Base-by-base conservation (phyloP, 2,797 vertebrate genomes). In the Pangasius larnaudii region DNA sequence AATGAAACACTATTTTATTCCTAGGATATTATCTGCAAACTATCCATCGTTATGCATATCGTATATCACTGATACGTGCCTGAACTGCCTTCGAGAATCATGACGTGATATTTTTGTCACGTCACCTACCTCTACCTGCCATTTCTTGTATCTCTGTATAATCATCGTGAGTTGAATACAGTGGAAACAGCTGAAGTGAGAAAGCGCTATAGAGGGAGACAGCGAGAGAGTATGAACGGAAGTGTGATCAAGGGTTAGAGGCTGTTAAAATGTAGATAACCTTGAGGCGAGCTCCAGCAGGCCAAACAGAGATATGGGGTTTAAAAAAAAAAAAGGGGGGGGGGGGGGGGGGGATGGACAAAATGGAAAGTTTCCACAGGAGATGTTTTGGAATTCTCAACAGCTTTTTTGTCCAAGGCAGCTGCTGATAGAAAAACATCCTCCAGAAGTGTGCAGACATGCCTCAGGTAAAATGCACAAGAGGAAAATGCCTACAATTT, bases 211-310 rank as follows among this genome's bases (percentile, higher is more conserved):
- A 22, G 59, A 42, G 18, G 7, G 84, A 72, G 85, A 75, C 11
- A 49, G 42, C 36, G 36, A 18, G 13, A 39, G 59, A 61, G 19
- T 0, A n/a, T 33, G 22, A 75, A 39, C 7, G 13, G 19, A 67
- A 65, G 30, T 6, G 78, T 27, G 78, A 89, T 46, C 24, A 67
- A 67, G 65, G 77, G 72, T 74, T 61, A 78, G 46, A 78, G 81
- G 58, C 27, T 56, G 36, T 59, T 69, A 58, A 61, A 84, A 80
- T 65, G 39, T 10, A 74, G 83, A 85, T 89, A 85, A 88, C 61
- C 80, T 85, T 86, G 72, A 65, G 59, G 65, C 24, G 14, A 56
- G 87, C 69, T 86, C 79, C 67, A 85, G 78, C 79, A 74, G 72
- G 85, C 75, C 85, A 83, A 65, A 65, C 59, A 11, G 36, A 87